Evolutionary conservation across 2,888 invertebrate genomes (phyloP).

Genomic region (Chrysolina americana): DNA sequence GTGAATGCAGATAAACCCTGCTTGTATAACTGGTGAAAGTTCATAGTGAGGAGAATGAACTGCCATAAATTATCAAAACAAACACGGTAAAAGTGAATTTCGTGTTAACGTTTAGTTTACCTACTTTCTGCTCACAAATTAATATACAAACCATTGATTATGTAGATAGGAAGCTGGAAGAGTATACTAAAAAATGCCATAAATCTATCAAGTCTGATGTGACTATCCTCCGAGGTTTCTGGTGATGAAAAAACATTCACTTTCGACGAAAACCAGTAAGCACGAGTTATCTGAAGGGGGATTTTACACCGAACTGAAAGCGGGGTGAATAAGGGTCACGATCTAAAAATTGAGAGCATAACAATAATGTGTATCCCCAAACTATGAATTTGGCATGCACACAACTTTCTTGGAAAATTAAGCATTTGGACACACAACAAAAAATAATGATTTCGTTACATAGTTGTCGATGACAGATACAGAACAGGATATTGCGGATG

Average conservation of each 20-base stretch:
- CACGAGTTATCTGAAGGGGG: too few species aligned
- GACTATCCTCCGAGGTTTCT: background rate
- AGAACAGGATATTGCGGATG: too few species aligned
- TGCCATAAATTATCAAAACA: slow-evolving; percentile 17
- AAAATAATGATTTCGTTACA: too few species aligned
- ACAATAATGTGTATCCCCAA: too few species aligned
- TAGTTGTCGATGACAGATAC: too few species aligned
- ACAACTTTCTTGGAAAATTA: too few species aligned
- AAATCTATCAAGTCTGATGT: background rate
- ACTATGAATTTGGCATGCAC: too few species aligned
- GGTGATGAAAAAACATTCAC: background rate
- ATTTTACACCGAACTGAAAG: too few species aligned
- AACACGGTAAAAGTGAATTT: slow-evolving; percentile 13
- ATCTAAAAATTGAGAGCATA: too few species aligned
- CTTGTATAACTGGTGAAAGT: slow-evolving; percentile 7
- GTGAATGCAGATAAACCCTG: background rate
- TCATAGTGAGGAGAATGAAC: background rate
- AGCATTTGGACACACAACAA: too few species aligned
- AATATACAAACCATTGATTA: slow-evolving; percentile 1
- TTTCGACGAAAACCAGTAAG: background rate
- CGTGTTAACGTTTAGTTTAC: slow-evolving; percentile 3
- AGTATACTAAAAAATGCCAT: background rate
- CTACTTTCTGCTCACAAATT: slow-evolving; percentile 9
- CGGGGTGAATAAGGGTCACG: too few species aligned
- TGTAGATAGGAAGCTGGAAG: slow-evolving; percentile 1